A percentile compares a stretch with the other conserved stretches of the same genome.
Evolutionary conservation across 2,797 vertebrate species (phyloP).

Genomic region (Peromyscus aztecus): DNA sequence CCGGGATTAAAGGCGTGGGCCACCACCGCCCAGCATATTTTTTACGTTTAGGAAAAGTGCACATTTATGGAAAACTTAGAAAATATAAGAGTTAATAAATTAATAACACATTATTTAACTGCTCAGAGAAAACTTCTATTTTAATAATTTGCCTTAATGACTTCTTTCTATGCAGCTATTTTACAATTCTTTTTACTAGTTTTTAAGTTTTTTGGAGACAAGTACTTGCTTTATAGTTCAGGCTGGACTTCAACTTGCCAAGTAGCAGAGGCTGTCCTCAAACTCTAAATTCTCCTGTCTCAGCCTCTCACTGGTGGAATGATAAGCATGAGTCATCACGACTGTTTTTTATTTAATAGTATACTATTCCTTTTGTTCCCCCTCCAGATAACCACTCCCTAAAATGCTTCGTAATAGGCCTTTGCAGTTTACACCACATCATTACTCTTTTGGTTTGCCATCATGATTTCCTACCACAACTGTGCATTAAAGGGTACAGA

Average conservation of each 20-base stretch:
- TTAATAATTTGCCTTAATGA: slow-evolving; percentile 11
- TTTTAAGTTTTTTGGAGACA: background rate
- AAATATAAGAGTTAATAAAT: slow-evolving; percentile 22
- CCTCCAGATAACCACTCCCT: background rate
- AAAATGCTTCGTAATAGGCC: slow-evolving; percentile 23
- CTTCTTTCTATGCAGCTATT: background rate
- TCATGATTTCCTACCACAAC: slow-evolving; percentile 11
- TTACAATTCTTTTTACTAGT: background rate
- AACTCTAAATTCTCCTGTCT: background rate
- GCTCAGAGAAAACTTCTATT: slow-evolving; percentile 17
- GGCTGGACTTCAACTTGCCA: background rate
- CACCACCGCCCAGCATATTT: no score
- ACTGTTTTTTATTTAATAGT: slow-evolving; percentile 27
- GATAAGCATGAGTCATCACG: background rate
- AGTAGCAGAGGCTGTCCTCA: background rate
- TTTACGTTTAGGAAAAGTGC: background rate
- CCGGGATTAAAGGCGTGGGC: no score
- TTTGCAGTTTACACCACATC: background rate
- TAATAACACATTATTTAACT: slow-evolving; percentile 15
- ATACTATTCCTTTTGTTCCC: background rate
- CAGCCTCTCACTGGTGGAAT: background rate
- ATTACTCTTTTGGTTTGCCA: slow-evolving; percentile 5
- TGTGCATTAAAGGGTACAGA: background rate
- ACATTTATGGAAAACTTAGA: slow-evolving; percentile 18
- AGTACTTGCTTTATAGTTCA: background rate